Evolutionary conservation across 2,888 invertebrate species (phyloP).

Genomic region (Melieria omissa): DNA sequence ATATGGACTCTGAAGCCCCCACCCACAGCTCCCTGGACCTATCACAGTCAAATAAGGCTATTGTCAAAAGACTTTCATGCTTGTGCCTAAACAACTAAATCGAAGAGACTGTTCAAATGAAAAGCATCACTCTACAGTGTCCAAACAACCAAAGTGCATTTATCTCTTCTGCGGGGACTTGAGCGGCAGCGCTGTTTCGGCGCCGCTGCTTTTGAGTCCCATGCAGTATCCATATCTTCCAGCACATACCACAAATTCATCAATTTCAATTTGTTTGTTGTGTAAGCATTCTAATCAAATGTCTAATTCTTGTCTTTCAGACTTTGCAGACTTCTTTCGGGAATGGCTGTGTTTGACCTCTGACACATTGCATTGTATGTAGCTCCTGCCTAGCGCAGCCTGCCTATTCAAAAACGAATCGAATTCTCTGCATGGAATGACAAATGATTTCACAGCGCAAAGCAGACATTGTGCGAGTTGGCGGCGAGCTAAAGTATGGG

Average conservation of each 20-base stretch:
- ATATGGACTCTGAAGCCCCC: too few relatives aligned
- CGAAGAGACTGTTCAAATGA: conserved; percentile 13
- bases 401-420: too few relatives aligned
- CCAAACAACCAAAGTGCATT: conserved; percentile 15
- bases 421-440: too few relatives aligned
- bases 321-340: conserved; percentile 40
- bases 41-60: neutral
- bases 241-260: conserved; percentile 27
- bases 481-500: too few relatives aligned
- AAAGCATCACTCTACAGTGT: neutral
- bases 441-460: too few relatives aligned
- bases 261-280: conserved; percentile 9
- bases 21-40: too few relatives aligned
- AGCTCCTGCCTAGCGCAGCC: too few relatives aligned
- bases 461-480: too few relatives aligned
- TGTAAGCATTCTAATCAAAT: conserved; percentile 39
- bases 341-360: conserved; percentile 37
- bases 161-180: conserved; percentile 22
- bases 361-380: neutral
- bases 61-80: conserved; percentile 7
- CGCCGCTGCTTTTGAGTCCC: conserved; percentile 24
- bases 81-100: conserved; percentile 15
- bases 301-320: conserved; percentile 44
- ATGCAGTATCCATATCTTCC: conserved; percentile 13
- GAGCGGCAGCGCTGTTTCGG: neutral